Conservation (phyloP, 2,888 invertebrate genomes). For the Schizaphis graminum region DNA sequence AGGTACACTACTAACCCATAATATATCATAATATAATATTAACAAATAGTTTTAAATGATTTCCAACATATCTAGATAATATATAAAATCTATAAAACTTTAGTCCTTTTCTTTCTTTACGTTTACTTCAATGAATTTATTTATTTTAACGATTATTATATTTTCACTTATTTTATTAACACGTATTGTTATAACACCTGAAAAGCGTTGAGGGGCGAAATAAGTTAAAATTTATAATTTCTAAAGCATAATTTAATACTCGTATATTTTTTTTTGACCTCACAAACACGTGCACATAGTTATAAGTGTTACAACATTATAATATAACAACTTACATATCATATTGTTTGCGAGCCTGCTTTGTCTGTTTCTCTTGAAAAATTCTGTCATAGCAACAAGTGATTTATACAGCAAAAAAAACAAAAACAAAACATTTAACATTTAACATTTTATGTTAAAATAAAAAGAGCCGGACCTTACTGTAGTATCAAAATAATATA, state of each 20-base stretch:
- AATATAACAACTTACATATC: neutral
- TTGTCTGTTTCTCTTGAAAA: neutral
- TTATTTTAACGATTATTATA: neutral
- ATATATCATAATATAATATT: neutral
- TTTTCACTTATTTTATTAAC: neutral
- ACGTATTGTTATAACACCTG: neutral
- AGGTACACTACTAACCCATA: neutral
- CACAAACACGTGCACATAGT: too few relatives aligned
- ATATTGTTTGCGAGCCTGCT: neutral
- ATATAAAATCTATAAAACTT: neutral
- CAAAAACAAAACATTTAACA: too few relatives aligned
- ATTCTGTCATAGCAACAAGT: neutral
- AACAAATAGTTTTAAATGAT: neutral
- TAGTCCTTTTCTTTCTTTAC: neutral
- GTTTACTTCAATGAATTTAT: neutral
- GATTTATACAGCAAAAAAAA: neutral
- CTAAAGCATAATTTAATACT: neutral
- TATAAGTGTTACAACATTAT: neutral
- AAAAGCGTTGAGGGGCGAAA: neutral
- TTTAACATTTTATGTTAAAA: neutral
- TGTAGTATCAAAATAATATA: neutral
- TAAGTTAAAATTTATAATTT: neutral
- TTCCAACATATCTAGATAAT: neutral
- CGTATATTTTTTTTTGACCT: neutral
- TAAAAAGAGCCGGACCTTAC: neutral